phyloP scores from a whole-genome alignment of 2,797 vertebrate species.

The Coluber constrictor region DNA sequence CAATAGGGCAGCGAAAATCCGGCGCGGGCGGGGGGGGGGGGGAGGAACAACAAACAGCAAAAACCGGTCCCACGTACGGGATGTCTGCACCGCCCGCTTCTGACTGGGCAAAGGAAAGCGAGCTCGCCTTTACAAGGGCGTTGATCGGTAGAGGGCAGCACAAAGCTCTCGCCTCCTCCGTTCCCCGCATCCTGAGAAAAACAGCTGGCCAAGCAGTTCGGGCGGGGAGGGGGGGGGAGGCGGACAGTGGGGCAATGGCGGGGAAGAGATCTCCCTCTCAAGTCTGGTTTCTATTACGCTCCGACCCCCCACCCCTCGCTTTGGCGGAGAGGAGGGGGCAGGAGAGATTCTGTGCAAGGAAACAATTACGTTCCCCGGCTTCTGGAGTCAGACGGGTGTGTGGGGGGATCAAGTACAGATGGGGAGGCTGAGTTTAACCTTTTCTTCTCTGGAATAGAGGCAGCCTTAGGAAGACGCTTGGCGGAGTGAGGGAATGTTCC shows the following conservation, averaged over 20 bases:
- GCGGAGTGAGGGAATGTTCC: background rate
- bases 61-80: too few relatives aligned
- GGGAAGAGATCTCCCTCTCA: slow-evolving; percentile 6
- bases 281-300: slow-evolving; percentile 27
- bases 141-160: slow-evolving; percentile 9
- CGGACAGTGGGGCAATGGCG: background rate
- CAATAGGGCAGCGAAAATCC: background rate
- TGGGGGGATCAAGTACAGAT: background rate
- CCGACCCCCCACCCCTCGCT: background rate
- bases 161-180: background rate
- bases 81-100: background rate
- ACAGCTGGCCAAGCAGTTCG: background rate
- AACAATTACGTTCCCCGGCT: slow-evolving; percentile 15
- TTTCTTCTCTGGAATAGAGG: background rate
- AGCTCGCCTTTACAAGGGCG: background rate
- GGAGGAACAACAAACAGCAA: too few relatives aligned
- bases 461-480: background rate
- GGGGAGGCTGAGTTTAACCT: background rate
- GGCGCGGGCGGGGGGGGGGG: background rate
- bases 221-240: background rate
- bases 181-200: background rate
- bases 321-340: background rate
- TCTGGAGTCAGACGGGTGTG: background rate
- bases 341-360: slow-evolving; percentile 10
- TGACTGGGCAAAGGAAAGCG: background rate